Evolutionary conservation across 64 coral and sea anemone species (phyloP).

Genomic region (Dendrophyllia cribrosa): DNA sequence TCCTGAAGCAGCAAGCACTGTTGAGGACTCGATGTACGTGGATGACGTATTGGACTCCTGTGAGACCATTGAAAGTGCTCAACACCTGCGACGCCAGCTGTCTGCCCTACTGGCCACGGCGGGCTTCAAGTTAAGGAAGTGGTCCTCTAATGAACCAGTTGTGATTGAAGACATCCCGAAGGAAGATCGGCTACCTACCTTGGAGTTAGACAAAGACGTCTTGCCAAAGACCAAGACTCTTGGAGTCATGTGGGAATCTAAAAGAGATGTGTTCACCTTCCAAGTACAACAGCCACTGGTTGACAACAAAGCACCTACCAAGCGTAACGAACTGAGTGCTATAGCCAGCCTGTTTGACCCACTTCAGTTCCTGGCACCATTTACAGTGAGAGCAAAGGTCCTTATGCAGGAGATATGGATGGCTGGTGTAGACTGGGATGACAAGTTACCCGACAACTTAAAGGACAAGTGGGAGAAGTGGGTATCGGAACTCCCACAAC

Average conservation of each 20-base stretch:
- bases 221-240: conserved; percentile 27
- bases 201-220: background rate
- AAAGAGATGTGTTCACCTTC: conserved; percentile 43
- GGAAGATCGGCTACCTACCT: conserved; percentile 31
- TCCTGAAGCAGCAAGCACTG: conserved; percentile 52
- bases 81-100: conserved; percentile 36
- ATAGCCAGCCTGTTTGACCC: conserved; percentile 44
- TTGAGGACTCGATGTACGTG: conserved; percentile 47
- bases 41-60: conserved; percentile 43
- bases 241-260: conserved; percentile 49
- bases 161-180: conserved; percentile 54
- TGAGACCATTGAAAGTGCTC: conserved; percentile 36
- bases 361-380: conserved; percentile 49
- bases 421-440: conserved; percentile 43
- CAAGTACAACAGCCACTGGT: conserved; percentile 11
- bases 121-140: conserved; percentile 62
- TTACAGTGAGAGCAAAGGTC: conserved; percentile 29
- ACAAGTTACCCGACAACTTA: conserved; percentile 12
- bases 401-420: conserved; percentile 59
- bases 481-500: conserved; percentile 40
- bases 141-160: conserved; percentile 34
- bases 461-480: conserved; percentile 31
- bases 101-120: conserved; percentile 47
- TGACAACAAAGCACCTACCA: background rate
- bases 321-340: conserved; percentile 29